Base-by-base conservation (phyloP, 1,140 invertebrate species). In the Pantala flavescens region DNA sequence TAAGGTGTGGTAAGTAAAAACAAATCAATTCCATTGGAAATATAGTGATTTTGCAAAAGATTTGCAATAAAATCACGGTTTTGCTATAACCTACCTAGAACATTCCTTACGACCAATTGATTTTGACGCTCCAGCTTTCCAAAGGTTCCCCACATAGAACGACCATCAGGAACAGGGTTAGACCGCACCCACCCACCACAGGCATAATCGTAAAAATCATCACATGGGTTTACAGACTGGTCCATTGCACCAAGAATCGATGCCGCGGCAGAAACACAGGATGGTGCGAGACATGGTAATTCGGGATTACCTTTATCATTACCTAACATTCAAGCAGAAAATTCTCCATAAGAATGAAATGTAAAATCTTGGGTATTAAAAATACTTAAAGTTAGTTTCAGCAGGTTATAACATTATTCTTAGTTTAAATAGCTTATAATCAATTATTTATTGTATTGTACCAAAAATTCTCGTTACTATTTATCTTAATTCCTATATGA, bases 121-220 rank as follows among this genome's bases (percentile, higher is more conserved):
- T 98, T 98, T 79, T 95, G 89, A 79, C 97, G 90, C 81, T 95
- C 94, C 70, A 98, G 85, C 82, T 97, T 96, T 70, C 91, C 91
- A 82, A 98, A 98, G n/a, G 94, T 96, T 23, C 93, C 93, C 96
- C 96, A 98, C 73, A 89, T 91, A n/a, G 91, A 91, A 81, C 94
- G 93, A n/a, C 90, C 93, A 81, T 92, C 91, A 0, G 96, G 96
- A 76, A 97, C 93, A 0, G 95, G 94, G 84, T 98, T 97, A 71
- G 90, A 89, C 78, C 90, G 89, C 24, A 96, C 90, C 96, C 96
- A 98, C 0, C 93, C 92, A 19, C 95, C 95, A 80, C 97, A 98
- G 0, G 96, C 88, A 82, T 93, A 98, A 74, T 92, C 86, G 82
- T 98, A 99, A 84, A 98, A 99, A 83, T 99, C 95, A 11, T 95